Evolutionary conservation across 2,113 vertebrate genomes (phyloP).

Genomic region (Sclerurus mexicanus): DNA sequence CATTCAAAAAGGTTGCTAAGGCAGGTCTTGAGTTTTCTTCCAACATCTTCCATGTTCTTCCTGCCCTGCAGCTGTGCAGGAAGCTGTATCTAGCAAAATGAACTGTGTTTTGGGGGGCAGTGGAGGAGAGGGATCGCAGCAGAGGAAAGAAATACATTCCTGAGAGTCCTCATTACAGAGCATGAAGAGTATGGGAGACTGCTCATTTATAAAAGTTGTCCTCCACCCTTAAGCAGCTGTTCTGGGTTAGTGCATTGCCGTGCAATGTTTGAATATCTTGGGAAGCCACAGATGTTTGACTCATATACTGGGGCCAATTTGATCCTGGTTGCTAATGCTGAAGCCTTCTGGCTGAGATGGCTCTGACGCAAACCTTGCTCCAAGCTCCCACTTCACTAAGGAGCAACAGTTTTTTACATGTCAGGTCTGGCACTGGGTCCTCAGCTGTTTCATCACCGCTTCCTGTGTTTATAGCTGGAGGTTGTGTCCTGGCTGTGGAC

Average conservation of each 20-base stretch:
- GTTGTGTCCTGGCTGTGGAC: neutral
- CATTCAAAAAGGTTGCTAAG: neutral
- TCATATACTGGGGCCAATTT: neutral
- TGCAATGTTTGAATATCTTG: neutral
- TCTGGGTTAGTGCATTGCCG: neutral
- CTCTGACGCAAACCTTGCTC: neutral
- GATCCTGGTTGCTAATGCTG: neutral
- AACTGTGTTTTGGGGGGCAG: neutral
- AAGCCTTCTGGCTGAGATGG: neutral
- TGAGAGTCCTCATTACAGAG: neutral
- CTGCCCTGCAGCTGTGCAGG: neutral
- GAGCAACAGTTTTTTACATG: neutral
- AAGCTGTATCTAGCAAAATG: neutral
- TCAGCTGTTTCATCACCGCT: neutral
- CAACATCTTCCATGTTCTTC: neutral
- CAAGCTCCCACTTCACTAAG: neutral
- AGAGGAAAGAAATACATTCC: neutral
- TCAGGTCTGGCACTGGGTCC: neutral
- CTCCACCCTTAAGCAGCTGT: constrained; percentile 35
- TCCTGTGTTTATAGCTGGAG: constrained; percentile 3
- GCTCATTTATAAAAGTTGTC: neutral
- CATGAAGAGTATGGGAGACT: neutral
- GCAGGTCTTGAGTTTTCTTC: neutral
- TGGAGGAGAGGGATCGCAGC: neutral
- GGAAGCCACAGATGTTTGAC: constrained; percentile 14